Conservation (phyloP, 2,113 vertebrate genomes). For the Castor canadensis region DNA sequence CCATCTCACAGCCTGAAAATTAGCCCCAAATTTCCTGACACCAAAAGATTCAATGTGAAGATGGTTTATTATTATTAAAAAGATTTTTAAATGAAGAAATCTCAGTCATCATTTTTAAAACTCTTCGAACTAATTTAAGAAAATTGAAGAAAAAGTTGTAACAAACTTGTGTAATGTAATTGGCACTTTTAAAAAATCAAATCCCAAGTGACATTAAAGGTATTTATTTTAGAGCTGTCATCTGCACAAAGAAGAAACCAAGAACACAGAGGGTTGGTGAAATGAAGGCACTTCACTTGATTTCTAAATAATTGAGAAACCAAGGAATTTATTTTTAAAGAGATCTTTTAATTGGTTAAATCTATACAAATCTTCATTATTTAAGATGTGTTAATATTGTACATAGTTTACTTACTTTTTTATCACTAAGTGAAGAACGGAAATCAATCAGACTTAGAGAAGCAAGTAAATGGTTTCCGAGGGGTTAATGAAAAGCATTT, state of each 20-base stretch:
- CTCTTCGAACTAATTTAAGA: neutral
- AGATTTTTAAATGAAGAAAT: neutral
- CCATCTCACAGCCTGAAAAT: neutral
- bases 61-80: neutral
- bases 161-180: neutral
- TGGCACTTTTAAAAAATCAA: neutral
- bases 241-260: neutral
- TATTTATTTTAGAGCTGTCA: neutral
- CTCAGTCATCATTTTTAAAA: neutral
- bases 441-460: neutral
- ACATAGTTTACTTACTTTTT: neutral
- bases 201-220: neutral
- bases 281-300: neutral
- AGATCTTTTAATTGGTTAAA: neutral
- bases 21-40: constrained; percentile 54
- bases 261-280: neutral
- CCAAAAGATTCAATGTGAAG: constrained; percentile 33
- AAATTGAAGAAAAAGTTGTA: neutral
- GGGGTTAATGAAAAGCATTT: neutral
- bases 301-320: constrained; percentile 18
- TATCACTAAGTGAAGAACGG: neutral
- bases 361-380: neutral
- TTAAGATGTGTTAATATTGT: neutral
- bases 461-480: neutral
- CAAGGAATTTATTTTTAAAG: neutral